Evolutionary conservation across 92 coral and sea anemone species (phyloP).

Genomic region (Parazoanthus swiftii): DNA sequence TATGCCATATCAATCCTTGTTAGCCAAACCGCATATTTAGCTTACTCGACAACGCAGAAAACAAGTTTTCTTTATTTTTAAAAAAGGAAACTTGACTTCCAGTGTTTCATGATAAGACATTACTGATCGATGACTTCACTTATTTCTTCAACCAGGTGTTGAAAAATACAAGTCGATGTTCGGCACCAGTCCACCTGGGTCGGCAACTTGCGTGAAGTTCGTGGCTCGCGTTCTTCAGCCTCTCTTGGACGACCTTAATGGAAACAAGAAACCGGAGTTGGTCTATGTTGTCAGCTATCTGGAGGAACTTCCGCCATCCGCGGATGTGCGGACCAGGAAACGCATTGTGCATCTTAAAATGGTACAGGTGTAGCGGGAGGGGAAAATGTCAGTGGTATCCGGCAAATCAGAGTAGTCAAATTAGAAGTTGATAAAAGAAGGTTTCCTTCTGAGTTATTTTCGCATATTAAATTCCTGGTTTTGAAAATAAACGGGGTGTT

Average conservation of each 20-base stretch:
- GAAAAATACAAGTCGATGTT: slow-evolving; percentile 45
- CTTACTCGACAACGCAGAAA: no score
- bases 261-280: slow-evolving; percentile 52
- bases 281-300: slow-evolving; percentile 61
- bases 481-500: neutral
- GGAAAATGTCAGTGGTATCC: neutral
- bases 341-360: slow-evolving; percentile 36
- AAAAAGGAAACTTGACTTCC: no score
- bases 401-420: no score
- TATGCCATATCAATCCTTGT: no score
- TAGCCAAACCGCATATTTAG: no score
- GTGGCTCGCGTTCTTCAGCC: slow-evolving; percentile 59
- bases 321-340: slow-evolving; percentile 46
- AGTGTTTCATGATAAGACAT: no score
- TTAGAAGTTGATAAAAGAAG: neutral
- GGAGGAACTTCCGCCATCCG: slow-evolving; percentile 28
- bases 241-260: slow-evolving; percentile 49
- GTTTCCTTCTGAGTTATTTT: neutral
- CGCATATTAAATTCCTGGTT: neutral
- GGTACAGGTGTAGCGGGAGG: slow-evolving; percentile 28
- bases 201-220: slow-evolving; percentile 53
- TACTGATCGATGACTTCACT: no score
- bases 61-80: no score
- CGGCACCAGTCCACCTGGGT: slow-evolving; percentile 46
- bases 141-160: slow-evolving; percentile 37